A percentile compares a stretch with the other conserved stretches of the same genome.
Conservation (phyloP, 1,140 invertebrate species). For the Radopholus similis region DNA sequence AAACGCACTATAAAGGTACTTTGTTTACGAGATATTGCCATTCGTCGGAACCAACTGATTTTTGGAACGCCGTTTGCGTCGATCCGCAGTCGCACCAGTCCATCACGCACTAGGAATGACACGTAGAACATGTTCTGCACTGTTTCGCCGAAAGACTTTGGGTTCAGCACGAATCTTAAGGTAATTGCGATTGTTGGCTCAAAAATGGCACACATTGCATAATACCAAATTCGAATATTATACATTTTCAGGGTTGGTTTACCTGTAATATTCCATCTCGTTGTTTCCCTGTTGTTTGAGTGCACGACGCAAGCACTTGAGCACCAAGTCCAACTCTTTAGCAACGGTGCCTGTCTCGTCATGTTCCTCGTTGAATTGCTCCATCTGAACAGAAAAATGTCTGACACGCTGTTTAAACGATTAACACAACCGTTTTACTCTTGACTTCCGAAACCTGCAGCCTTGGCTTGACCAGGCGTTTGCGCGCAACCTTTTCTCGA, state of each 20-base stretch:
- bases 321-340: conserved; percentile 25
- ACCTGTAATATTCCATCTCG: conserved; percentile 18
- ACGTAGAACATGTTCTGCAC: conserved; percentile 31
- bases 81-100: conserved; percentile 6
- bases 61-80: conserved; percentile 11
- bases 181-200: too few species aligned
- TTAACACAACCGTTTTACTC: conserved; percentile 18
- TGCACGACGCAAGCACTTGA: conserved; percentile 1
- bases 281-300: conserved; percentile 14
- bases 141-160: conserved; percentile 22
- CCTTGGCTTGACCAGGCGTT: neutral
- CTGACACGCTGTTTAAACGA: neutral
- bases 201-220: too few species aligned
- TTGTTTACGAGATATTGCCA: too few species aligned
- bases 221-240: too few species aligned
- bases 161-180: conserved; percentile 28
- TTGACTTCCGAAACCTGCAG: neutral
- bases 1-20: too few species aligned
- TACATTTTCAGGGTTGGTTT: too few species aligned
- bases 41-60: too few species aligned
- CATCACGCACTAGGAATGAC: conserved; percentile 22
- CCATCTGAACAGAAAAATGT: neutral
- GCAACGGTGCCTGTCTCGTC: neutral
- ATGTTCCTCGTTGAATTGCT: neutral
- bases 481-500: conserved; percentile 1